phyloP scores from a whole-genome alignment of 2,888 invertebrate species.

The Atherix ibis region DNA sequence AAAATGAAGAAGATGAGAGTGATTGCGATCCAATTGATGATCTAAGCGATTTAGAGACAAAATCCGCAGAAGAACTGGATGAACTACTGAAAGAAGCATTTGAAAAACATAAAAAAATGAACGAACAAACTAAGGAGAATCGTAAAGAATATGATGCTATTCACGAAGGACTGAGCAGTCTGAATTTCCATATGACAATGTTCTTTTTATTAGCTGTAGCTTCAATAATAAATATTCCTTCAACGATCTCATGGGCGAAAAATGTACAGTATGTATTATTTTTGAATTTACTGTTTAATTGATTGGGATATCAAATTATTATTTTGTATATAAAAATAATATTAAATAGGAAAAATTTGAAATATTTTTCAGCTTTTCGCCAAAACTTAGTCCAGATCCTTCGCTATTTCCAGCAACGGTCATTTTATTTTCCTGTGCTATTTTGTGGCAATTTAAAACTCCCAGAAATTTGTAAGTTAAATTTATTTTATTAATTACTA shows the following conservation, averaged over 20 bases:
- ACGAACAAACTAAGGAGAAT: too few species aligned
- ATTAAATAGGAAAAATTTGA: slow-evolving; percentile 4
- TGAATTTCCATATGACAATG: slow-evolving; percentile 59
- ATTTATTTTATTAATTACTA: slow-evolving; percentile 3
- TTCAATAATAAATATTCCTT: slow-evolving; percentile 52
- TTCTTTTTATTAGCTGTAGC: slow-evolving; percentile 51
- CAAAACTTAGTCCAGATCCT: slow-evolving; percentile 44
- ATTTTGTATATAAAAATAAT: slow-evolving; percentile 9
- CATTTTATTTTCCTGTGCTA: slow-evolving; percentile 41
- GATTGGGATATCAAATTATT: background rate
- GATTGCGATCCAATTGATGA: too few species aligned
- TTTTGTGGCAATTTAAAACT: slow-evolving; percentile 50
- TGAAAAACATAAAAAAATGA: slow-evolving; percentile 12
- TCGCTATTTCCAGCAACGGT: slow-evolving; percentile 41
- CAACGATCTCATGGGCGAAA: slow-evolving; percentile 62
- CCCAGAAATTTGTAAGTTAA: slow-evolving; percentile 48
- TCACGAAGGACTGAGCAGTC: slow-evolving; percentile 30
- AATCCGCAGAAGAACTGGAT: slow-evolving; percentile 15
- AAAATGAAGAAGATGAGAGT: background rate
- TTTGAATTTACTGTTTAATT: slow-evolving; percentile 1
- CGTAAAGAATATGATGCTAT: slow-evolving; percentile 17
- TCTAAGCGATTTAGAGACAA: too few species aligned
- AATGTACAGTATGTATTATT: slow-evolving; percentile 50
- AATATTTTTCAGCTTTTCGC: slow-evolving; percentile 16
- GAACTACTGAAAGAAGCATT: slow-evolving; percentile 13